Evolutionary conservation across 2,797 vertebrate genomes (phyloP), one percentile per base, ranked within the genome.

Genomic region (Paratrypauchen microcephalus): DNA sequence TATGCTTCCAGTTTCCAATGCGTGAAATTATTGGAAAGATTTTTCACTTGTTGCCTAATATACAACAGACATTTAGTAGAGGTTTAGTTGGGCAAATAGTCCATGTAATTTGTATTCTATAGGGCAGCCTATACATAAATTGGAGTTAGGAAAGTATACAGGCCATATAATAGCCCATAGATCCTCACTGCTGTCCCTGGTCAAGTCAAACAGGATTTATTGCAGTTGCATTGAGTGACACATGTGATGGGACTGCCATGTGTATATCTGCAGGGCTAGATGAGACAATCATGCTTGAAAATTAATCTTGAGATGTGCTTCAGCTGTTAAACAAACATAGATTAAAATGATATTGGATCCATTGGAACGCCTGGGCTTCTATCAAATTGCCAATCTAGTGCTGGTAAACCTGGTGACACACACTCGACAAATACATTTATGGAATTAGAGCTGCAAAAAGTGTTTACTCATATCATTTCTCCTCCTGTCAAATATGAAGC

Each of bases 331-430:
- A 79, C 65, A 77, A 81, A 84, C 36, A 6, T n/a, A 30, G 76
- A 74, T 78, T 66, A 48, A 57, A 73, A 77, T 70, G 62, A 75
- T 45, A 80, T 70, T 82, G 75, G 68, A 73, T 80, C 80, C 41
- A 71, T 70, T 81, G 65, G 76, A 78, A 48, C 24, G 41, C 60
- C 74, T 30, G 11, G 59, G 62, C 78, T 81, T 63, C 75, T 80
- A 76, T 84, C 66, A 82, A 86, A 88, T 84, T 88, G 82, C 72
- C 85, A 88, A 87, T 87, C 74, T 84, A 48, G 72, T 83, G 68
- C 71, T 80, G 59, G 76, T 86, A 79, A 84, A 83, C 55, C 55
- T 32, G 57, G 39, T 69, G 84, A 80, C 75, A 83, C 26, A 65
- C 80, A 75, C 68, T 55, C 80, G 78, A 79, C 75, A 84, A 80